Evolutionary conservation across 2,797 vertebrate species (phyloP).

Genomic region (Anguilla obscura): DNA sequence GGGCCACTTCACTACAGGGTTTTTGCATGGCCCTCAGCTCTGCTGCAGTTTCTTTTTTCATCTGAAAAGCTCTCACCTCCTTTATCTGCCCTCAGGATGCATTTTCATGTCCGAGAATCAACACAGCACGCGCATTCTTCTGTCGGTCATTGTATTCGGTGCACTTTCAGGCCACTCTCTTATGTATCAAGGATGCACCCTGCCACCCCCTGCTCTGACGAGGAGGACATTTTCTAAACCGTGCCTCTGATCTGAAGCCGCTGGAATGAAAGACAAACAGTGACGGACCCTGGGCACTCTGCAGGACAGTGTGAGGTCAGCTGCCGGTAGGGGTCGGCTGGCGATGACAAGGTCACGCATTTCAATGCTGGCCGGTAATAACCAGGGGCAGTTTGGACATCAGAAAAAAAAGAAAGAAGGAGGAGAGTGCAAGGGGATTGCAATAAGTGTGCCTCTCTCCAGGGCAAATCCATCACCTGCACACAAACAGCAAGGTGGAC

Average conservation of each 20-base stretch:
- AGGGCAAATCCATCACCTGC: slow-evolving; percentile 57
- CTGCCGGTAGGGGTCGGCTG: slow-evolving; percentile 50
- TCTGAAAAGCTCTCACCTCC: slow-evolving; percentile 28
- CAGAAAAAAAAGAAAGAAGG: slow-evolving; percentile 32
- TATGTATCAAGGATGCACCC: not conserved
- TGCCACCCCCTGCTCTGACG: not conserved
- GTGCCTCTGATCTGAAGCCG: slow-evolving; percentile 48
- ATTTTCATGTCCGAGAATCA: not conserved
- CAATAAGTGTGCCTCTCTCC: slow-evolving; percentile 31
- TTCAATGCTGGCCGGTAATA: slow-evolving; percentile 51
- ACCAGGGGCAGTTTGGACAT: slow-evolving; percentile 40
- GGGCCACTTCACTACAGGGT: not conserved
- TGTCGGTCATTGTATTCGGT: slow-evolving; percentile 4
- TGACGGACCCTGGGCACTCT: slow-evolving; percentile 43
- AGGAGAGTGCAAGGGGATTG: slow-evolving; percentile 19
- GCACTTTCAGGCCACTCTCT: not conserved
- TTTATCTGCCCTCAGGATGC: not conserved
- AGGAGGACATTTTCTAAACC: slow-evolving; percentile 4
- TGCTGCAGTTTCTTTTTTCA: slow-evolving; percentile 24
- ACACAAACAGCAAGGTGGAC: slow-evolving; percentile 48
- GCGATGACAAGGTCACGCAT: slow-evolving; percentile 59
- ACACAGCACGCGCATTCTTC: not conserved
- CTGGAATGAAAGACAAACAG: slow-evolving; percentile 59
- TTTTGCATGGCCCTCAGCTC: not conserved
- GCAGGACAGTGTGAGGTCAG: slow-evolving; percentile 50